A percentile compares a stretch with the other conserved stretches of the same genome.
These are phyloP conservation scores for Drosophila tanythrix DNA, from an alignment of 2,888 invertebrate genomes.

Conservation along the genomic window DNA sequence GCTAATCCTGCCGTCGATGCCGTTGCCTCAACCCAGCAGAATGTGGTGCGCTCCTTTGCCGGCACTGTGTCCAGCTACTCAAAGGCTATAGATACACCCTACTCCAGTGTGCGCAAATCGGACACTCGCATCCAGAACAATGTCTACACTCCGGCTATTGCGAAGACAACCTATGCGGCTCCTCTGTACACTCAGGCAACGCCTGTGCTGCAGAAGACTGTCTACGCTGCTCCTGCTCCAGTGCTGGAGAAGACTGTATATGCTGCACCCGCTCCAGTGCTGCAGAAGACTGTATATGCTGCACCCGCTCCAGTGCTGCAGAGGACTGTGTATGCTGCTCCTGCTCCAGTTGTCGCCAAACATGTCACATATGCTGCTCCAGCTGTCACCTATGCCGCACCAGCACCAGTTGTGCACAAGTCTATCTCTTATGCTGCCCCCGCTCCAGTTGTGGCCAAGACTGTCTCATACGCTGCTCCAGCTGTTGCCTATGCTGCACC, in stretches of 20 bases:
- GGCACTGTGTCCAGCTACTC: conserved; percentile 87
- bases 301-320: conserved; percentile 77
- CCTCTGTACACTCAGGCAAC: conserved; percentile 72
- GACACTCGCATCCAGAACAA: conserved; percentile 87
- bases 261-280: conserved; percentile 66
- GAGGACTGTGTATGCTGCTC: conserved; percentile 76
- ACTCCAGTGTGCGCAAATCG: conserved; percentile 87
- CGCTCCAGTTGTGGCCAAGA: conserved; percentile 35
- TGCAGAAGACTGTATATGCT: conserved; percentile 65
- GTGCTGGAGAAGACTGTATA: conserved; percentile 66
- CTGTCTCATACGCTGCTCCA: conserved; percentile 55
- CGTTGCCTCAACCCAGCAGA: conserved; percentile 86
- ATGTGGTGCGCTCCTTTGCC: conserved; percentile 87
- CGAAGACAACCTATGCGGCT: conserved; percentile 78
- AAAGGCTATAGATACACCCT: conserved; percentile 87
- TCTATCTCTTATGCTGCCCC: conserved; percentile 61
- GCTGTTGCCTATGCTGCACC: conserved; percentile 80
- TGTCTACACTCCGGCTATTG: conserved; percentile 85
- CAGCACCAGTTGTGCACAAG: conserved; percentile 75
- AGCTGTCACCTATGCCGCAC: conserved; percentile 65
- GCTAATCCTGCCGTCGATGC: conserved; percentile 80
- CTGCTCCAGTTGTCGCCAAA: conserved; percentile 81
- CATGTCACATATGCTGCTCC: conserved; percentile 64
- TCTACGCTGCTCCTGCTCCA: conserved; percentile 72
- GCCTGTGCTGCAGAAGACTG: conserved; percentile 60